These are phyloP conservation scores for Amorpha juglandis DNA, from an alignment of 2,888 invertebrate species.

Conservation along the genomic window DNA sequence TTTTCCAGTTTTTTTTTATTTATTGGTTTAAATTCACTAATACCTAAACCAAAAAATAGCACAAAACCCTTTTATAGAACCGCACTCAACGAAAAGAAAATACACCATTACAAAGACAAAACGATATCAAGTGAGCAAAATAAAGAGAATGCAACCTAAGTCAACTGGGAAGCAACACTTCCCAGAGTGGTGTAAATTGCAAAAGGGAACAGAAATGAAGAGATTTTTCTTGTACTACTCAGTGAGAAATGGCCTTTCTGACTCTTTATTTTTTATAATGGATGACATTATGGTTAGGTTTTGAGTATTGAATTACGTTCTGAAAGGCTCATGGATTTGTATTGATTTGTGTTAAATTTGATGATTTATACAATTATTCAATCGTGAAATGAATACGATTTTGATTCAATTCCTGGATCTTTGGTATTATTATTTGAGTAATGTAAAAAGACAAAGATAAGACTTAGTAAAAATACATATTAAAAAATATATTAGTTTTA, in stretches of 20 bases:
- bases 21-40: neutral
- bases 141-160: conserved; percentile 21
- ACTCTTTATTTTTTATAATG: neutral
- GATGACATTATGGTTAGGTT: neutral
- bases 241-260: conserved; percentile 5
- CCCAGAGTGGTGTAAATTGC: conserved; percentile 9
- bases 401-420: too few species aligned
- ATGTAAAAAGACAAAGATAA: too few species aligned
- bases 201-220: conserved; percentile 10
- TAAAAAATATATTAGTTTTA: too few species aligned
- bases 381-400: too few species aligned
- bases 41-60: neutral
- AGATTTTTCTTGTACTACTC: conserved; percentile 10
- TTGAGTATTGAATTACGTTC: neutral
- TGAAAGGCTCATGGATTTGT: too few species aligned
- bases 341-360: too few species aligned
- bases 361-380: too few species aligned
- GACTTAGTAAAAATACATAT: too few species aligned
- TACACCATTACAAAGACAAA: conserved; percentile 16
- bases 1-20: too few species aligned
- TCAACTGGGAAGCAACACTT: conserved; percentile 21
- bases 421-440: too few species aligned
- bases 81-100: conserved; percentile 5
- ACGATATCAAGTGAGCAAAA: conserved; percentile 19
- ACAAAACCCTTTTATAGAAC: conserved; percentile 3